Evolutionary conservation across 1,140 invertebrate species (phyloP).

Genomic region (Drosophila suzukii): DNA sequence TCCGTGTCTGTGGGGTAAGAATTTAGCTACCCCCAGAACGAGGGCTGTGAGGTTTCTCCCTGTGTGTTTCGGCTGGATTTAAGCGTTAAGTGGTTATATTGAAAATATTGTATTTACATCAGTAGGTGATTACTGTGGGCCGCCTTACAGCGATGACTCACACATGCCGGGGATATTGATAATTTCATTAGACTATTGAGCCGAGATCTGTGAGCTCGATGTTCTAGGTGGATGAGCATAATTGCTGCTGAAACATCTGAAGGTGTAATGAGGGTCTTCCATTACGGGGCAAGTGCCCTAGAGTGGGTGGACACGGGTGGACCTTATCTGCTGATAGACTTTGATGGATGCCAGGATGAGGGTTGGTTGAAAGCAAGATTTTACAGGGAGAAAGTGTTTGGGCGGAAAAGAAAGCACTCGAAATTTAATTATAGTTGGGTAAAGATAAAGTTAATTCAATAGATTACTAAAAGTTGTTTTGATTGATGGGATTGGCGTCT

Average conservation of each 20-base stretch:
- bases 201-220: constrained; percentile 49
- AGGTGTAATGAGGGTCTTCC: constrained; percentile 58
- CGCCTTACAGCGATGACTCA: constrained; percentile 66
- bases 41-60: constrained; percentile 39
- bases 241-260: constrained; percentile 66
- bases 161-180: constrained; percentile 66
- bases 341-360: constrained; percentile 57
- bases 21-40: constrained; percentile 48
- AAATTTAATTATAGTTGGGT: constrained; percentile 47
- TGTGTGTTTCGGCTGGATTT: constrained; percentile 68
- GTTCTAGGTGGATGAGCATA: constrained; percentile 61
- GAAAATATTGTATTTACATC: constrained; percentile 83
- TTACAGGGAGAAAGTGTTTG: constrained; percentile 42
- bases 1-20: constrained; percentile 27
- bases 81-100: constrained; percentile 83
- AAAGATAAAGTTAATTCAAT: constrained; percentile 29
- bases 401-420: constrained; percentile 35
- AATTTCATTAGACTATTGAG: constrained; percentile 83
- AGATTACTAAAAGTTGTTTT: constrained; percentile 11
- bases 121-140: constrained; percentile 77
- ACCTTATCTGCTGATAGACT: constrained; percentile 50
- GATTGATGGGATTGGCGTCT: constrained; percentile 30
- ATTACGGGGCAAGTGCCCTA: constrained; percentile 34
- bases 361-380: background rate
- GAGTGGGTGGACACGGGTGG: constrained; percentile 21